Evolutionary conservation across 2,797 vertebrate species (phyloP).

Genomic region (Florisuga fusca): DNA sequence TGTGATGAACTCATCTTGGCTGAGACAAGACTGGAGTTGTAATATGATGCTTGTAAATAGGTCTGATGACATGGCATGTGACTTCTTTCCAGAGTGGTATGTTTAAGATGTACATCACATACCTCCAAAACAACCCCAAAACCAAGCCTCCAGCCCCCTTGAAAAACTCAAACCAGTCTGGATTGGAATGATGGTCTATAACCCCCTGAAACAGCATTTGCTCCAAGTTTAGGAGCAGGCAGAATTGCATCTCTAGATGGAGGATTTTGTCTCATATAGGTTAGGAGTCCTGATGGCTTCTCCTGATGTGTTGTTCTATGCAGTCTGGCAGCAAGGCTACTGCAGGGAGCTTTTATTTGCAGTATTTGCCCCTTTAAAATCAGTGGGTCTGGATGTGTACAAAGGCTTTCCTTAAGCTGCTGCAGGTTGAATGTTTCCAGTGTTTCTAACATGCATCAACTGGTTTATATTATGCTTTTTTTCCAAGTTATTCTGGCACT

Average conservation of each 20-base stretch:
- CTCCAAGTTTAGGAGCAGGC: not conserved
- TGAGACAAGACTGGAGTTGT: not conserved
- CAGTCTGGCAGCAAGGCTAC: not conserved
- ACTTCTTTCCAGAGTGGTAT: not conserved
- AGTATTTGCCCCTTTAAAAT: not conserved
- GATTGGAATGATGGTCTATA: not conserved
- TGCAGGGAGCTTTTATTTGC: not conserved
- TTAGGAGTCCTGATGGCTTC: not conserved
- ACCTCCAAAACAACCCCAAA: accelerated
- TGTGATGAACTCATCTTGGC: not conserved
- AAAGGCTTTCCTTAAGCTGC: not conserved
- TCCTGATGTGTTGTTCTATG: not conserved
- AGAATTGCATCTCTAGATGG: not conserved
- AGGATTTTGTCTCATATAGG: slow-evolving; percentile 12
- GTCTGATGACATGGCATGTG: not conserved
- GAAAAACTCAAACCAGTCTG: not conserved
- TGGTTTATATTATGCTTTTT: not conserved
- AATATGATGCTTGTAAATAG: not conserved
- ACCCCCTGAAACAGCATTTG: not conserved
- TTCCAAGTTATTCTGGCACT: slow-evolving; percentile 32
- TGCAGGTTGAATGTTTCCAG: slow-evolving; percentile 4
- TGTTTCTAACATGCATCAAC: not conserved
- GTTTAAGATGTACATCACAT: not conserved
- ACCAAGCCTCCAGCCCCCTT: not conserved
- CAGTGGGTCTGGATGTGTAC: not conserved